Base-by-base conservation (phyloP, 2,113 vertebrate species). In the Anas platyrhynchos region DNA sequence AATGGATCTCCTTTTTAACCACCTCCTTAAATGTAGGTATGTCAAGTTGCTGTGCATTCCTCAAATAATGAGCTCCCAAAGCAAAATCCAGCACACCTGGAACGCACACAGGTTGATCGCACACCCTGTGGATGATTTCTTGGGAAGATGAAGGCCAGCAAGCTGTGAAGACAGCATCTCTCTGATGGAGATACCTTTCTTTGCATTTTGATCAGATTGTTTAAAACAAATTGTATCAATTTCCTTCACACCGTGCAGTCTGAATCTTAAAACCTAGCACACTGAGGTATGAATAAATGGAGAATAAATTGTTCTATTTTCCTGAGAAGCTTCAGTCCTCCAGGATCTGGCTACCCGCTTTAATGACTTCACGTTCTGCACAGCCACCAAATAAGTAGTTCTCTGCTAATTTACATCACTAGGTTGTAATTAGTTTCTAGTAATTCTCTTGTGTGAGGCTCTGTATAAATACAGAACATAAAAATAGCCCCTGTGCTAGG, bases 401-500 rank as follows among this genome's bases (percentile, higher is more conserved):
- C 14, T 67, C 58, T 11, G 14, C 14, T 66, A 77, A 88, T 88
- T 93, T 59, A 23, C 71, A 38, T 77, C 56, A 55, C n/a, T 46
- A 63, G 17, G 36, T 59, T 83, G 86, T 56, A 94, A 88, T 81
- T 88, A 92, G 89, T 94, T 88, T 88, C 71, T 76, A 62, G 71
- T 52, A 86, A 86, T 84, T 88, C 43, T 73, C 32, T 69, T 27
- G 22, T 58, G 23, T 0, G 0, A 77, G 41, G 38, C 26, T 85
- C 34, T 52, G 43, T 48, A 61, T 72, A 89, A 91, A 76, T 38
- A 52, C 16, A 87, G 77, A 85, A 41, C 8, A n/a, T 22, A 85
- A 87, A 94, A 92, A 44, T 26, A 92, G 16, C 10, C n/a, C 23
- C 52, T 55, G 25, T 78, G 52, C 65, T 59, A 73, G 41, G 68